Percentiles rank a stretch among this genome's conserved stretches.
These are phyloP conservation scores for Choristoneura rosaceana DNA, from an alignment of 2,888 invertebrate species.

Conservation along the genomic window DNA sequence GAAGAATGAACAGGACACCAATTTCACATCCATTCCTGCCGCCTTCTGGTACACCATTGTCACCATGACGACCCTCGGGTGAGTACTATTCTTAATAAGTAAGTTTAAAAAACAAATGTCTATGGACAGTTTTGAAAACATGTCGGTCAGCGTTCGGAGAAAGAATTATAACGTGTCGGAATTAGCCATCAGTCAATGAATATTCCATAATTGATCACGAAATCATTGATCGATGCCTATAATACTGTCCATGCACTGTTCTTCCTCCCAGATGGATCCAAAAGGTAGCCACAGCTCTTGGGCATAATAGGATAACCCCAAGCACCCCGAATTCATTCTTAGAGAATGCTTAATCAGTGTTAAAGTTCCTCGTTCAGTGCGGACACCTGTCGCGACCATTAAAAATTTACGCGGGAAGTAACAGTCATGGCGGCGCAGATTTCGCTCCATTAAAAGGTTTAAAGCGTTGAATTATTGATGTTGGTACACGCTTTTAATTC, in stretches of 20 bases:
- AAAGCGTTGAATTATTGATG: constrained; percentile 65
- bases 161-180: too few species aligned
- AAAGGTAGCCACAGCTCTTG: too few species aligned
- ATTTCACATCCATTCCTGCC: constrained; percentile 99
- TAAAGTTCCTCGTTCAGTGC: constrained; percentile 46
- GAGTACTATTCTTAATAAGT: constrained; percentile 76
- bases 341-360: constrained; percentile 18
- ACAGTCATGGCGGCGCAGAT: constrained; percentile 73
- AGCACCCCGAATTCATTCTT: constrained; percentile 38
- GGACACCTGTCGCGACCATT: constrained; percentile 79
- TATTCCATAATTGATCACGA: too few species aligned
- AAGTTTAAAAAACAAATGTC: too few species aligned
- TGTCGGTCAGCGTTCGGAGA: too few species aligned
- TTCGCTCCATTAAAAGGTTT: constrained; percentile 66
- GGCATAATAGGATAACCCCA: too few species aligned
- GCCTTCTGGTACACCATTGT: constrained; percentile 99
- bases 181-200: too few species aligned
- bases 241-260: too few species aligned
- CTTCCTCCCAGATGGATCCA: too few species aligned
- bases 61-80: constrained; percentile 99
- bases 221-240: too few species aligned
- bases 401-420: constrained; percentile 74
- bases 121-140: too few species aligned
- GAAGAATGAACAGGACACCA: constrained; percentile 98
- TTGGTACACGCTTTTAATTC: constrained; percentile 53